Conservation (phyloP, 30 jellyfish, hydroid and myxozoan species). For the Haliclystus octoradiatus region DNA sequence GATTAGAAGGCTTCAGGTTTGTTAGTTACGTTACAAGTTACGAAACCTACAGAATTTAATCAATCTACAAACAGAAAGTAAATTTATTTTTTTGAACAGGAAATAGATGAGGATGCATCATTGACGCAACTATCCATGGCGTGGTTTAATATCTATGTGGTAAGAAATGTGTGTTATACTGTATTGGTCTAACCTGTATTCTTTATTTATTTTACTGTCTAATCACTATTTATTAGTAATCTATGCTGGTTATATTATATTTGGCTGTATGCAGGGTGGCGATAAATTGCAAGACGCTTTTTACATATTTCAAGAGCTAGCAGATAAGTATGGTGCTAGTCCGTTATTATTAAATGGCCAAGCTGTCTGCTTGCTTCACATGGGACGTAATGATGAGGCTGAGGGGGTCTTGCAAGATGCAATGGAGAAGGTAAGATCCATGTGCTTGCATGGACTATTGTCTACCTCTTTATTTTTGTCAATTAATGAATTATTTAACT, state of each 20-base stretch:
- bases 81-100: conserved; percentile 13
- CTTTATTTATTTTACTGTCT: too few species aligned
- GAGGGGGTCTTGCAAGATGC: conserved; percentile 88
- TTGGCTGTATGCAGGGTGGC: conserved; percentile 59
- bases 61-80: background rate
- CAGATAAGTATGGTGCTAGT: conserved; percentile 84
- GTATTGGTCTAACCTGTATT: too few species aligned
- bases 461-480: background rate
- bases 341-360: conserved; percentile 73
- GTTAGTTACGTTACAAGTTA: background rate
- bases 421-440: conserved; percentile 55
- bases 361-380: conserved; percentile 68
- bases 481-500: background rate
- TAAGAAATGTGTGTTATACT: too few species aligned
- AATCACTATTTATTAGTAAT: too few species aligned
- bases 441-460: background rate
- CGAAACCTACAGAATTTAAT: background rate
- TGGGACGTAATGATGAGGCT: conserved; percentile 87
- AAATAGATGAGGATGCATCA: conserved; percentile 85
- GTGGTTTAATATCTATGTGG: conserved; percentile 83
- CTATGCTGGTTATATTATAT: too few species aligned
- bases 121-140: conserved; percentile 91
- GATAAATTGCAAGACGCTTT: conserved; percentile 88
- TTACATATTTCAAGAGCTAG: conserved; percentile 86
- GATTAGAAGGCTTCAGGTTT: conserved; percentile 62